phyloP scores from a whole-genome alignment of 1,140 invertebrate species.

The Phocides pigmalion region DNA sequence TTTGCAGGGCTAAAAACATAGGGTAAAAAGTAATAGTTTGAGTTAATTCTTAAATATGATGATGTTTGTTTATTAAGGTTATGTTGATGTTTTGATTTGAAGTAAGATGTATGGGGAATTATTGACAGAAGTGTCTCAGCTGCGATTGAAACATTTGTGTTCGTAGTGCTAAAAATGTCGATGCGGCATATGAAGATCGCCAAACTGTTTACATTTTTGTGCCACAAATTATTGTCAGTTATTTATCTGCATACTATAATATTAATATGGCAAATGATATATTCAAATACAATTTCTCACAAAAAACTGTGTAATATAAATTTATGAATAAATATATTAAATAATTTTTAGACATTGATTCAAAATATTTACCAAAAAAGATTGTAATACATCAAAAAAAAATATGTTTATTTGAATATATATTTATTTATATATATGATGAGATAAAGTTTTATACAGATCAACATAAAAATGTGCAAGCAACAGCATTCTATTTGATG shows the following conservation, averaged over 20 bases:
- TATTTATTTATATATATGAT: background rate
- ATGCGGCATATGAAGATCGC: too few species aligned
- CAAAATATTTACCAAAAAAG: too few species aligned
- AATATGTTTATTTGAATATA: background rate
- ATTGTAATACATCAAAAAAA: too few species aligned
- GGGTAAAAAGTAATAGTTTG: conserved; percentile 1
- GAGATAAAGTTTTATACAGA: conserved; percentile 1
- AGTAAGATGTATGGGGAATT: conserved; percentile 48
- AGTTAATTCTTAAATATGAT: conserved; percentile 9
- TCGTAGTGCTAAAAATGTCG: background rate
- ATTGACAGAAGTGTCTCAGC: conserved; percentile 47
- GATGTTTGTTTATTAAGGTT: conserved; percentile 60
- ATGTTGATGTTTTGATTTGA: conserved; percentile 81
- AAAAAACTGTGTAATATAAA: too few species aligned
- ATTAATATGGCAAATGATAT: too few species aligned
- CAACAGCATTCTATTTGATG: conserved; percentile 1
- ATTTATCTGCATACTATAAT: too few species aligned
- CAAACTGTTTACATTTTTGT: background rate
- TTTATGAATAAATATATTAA: too few species aligned
- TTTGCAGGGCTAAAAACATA: background rate
- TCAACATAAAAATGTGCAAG: conserved; percentile 5
- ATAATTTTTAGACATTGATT: too few species aligned
- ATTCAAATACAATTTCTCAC: too few species aligned
- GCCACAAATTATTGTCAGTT: too few species aligned
- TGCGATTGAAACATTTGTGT: background rate